Evolutionary conservation across 2,797 vertebrate species (phyloP).

Genomic region (Notoglanidium macrostoma): DNA sequence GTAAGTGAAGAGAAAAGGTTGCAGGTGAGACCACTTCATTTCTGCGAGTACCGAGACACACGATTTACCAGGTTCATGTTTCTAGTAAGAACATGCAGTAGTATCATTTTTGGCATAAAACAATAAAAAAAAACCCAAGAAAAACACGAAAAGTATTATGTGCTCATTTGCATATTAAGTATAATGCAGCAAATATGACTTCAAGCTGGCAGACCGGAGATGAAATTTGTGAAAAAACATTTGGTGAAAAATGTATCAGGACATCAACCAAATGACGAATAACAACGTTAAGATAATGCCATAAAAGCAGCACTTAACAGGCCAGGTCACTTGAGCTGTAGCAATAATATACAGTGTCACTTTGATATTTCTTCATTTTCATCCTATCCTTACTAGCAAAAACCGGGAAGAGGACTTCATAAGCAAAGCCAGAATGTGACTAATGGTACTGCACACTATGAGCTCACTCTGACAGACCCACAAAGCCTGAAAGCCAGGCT

Average conservation of each 20-base stretch:
- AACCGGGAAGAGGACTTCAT: background rate
- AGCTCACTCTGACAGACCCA: background rate
- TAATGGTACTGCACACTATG: background rate
- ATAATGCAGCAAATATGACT: background rate
- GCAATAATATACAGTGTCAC: background rate
- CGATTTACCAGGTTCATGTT: background rate
- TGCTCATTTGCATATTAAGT: background rate
- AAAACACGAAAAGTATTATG: background rate
- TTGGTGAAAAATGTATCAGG: background rate
- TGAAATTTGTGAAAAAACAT: background rate
- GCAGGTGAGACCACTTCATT: background rate
- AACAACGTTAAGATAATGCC: background rate
- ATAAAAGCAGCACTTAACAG: background rate
- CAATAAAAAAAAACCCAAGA: background rate
- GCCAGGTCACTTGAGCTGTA: background rate
- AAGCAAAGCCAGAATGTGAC: background rate
- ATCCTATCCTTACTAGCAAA: background rate
- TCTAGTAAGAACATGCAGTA: background rate
- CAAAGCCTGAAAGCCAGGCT: conserved; percentile 1
- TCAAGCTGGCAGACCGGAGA: background rate
- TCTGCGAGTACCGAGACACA: background rate
- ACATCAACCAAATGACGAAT: too few relatives aligned
- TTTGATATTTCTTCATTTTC: background rate
- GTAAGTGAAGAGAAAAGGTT: background rate
- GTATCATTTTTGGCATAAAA: background rate